Evolutionary conservation across 2,888 invertebrate genomes (phyloP), one percentile per base, ranked within the genome.

Genomic region (Temnothorax ravouxi): DNA sequence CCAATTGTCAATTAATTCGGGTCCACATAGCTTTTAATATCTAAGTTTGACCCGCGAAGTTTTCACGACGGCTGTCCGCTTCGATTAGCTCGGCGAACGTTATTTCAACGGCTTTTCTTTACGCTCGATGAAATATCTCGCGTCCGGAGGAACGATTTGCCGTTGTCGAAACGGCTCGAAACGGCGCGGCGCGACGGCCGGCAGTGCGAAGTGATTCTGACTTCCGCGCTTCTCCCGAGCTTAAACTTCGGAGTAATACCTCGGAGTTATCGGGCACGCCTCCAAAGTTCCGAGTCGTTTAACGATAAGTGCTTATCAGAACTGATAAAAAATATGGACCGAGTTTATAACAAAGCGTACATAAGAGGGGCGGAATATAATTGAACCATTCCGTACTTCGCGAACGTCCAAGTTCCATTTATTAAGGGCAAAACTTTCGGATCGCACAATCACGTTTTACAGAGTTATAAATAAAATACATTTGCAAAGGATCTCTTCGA

Each of bases 271-370:
- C 72, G 79, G 79, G 79, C 79, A 80, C 79, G 74, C 79, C 79
- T 80, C 79, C 79, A 80, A 80, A 80, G 72, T 80, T 80, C 72
- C 79, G 72, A 59, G 59, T 80, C 79, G 79, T 80, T 80, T 80
- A 80, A 80, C 79, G 79, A 72, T 80, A 80, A 80, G 79, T 80
- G 72, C 79, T 80, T 80, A 80, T 80, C 72, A 80, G 79, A 80
- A 80, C 79, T 80, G 79, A 80, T 80, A 80, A 80, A 80, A 80
- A 80, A 80, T 80, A 80, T 80, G 59, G 79, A 80, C 21, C 72
- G 79, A 80, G 79, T 80, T 80, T 80, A 80, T 67, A 80, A 80
- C 79, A 80, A 80, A 80, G 79, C 79, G 79, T 72, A 72, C 74
- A 72, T 67, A 44, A 59, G 74, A 80, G 47, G 72, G 72, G 74